Conservation (phyloP, 2,888 invertebrate genomes). For the Sphinx pinastri region DNA sequence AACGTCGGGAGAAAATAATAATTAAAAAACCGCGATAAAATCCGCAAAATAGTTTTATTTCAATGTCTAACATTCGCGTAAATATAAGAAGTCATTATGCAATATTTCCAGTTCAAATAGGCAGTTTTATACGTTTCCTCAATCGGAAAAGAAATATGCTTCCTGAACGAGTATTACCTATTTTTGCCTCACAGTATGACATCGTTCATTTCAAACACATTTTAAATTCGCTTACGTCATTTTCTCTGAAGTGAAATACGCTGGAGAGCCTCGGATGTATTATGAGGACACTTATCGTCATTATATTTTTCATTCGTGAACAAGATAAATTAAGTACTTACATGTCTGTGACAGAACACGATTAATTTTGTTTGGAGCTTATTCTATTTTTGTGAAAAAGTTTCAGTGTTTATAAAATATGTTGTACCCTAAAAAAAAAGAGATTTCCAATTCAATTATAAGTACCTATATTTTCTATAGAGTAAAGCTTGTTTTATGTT, state of each 20-base stretch:
- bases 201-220: not conserved
- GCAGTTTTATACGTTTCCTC: no score
- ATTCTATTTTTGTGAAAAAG: not conserved
- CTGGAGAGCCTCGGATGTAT: constrained; percentile 4
- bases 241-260: constrained; percentile 3
- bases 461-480: no score
- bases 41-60: no score
- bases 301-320: not conserved
- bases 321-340: not conserved
- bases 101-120: no score
- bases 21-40: no score
- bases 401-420: no score
- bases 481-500: no score
- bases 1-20: no score
- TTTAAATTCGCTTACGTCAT: not conserved
- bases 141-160: no score
- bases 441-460: not conserved
- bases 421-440: not conserved
- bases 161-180: no score
- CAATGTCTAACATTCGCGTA: no score
- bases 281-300: constrained; percentile 11
- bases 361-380: not conserved
- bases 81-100: no score
- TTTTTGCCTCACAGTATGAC: not conserved
- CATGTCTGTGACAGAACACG: not conserved